A percentile compares a stretch with the other conserved stretches of the same genome.
Conservation (phyloP, 2,888 invertebrate genomes). For the Rhopalosiphum nymphaeae region DNA sequence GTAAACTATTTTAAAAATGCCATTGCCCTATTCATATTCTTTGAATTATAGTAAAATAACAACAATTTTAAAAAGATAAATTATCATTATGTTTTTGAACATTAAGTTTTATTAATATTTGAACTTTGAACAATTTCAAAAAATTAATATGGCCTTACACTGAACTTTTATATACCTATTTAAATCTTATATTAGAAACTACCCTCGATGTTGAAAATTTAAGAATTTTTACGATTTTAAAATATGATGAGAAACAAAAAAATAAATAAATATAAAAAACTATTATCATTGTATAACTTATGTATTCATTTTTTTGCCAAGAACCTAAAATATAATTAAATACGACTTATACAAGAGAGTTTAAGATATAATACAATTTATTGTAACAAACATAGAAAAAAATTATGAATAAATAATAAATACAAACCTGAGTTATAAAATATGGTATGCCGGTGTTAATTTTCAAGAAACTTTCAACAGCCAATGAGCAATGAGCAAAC, state of each 20-base stretch:
- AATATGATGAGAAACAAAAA: neutral
- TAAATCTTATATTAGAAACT: neutral
- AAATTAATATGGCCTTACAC: neutral
- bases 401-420: slow-evolving; percentile 26
- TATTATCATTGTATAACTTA: neutral
- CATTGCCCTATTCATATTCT: neutral
- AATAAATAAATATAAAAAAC: neutral
- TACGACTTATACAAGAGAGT: neutral
- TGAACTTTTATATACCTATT: neutral
- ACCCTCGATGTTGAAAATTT: neutral
- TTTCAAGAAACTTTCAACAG: slow-evolving; percentile 85
- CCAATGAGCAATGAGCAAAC: slow-evolving; percentile 85
- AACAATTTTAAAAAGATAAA: neutral
- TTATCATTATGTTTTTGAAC: neutral
- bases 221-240: neutral
- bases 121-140: neutral
- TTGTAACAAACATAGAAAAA: neutral
- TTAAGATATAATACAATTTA: neutral
- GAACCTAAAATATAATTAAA: neutral
- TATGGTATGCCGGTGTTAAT: slow-evolving; percentile 87
- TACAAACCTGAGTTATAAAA: slow-evolving; percentile 77
- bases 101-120: neutral
- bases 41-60: neutral
- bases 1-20: neutral
- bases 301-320: neutral